Evolutionary conservation across 2,888 invertebrate species (phyloP).

Genomic region (Epinotia ramella): DNA sequence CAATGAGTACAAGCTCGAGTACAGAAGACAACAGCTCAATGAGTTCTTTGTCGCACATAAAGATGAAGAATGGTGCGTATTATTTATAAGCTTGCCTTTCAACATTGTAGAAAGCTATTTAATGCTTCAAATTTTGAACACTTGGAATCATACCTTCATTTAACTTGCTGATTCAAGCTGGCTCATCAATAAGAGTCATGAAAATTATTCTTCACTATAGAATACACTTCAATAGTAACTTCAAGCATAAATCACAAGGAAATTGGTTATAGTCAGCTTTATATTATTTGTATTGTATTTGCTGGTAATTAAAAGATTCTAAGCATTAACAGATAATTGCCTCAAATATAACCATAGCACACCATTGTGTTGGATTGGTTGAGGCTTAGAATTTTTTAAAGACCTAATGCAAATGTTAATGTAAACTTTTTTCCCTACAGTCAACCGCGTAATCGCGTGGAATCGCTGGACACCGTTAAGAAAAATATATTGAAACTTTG

Average conservation of each 20-base stretch:
- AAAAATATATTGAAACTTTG: slow-evolving; percentile 75
- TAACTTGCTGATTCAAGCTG: slow-evolving; percentile 9
- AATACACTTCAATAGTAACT: slow-evolving; percentile 7
- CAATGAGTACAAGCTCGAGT: slow-evolving; percentile 99
- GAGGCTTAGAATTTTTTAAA: slow-evolving; percentile 79
- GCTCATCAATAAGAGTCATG: slow-evolving; percentile 6
- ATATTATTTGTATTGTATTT: slow-evolving; percentile 61
- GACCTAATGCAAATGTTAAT: slow-evolving; percentile 79
- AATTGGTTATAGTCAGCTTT: slow-evolving; percentile 29
- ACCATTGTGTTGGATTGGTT: slow-evolving; percentile 48
- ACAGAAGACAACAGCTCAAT: slow-evolving; percentile 97
- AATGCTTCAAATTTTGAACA: slow-evolving; percentile 9
- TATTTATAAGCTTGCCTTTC: slow-evolving; percentile 40
- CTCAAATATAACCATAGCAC: slow-evolving; percentile 1
- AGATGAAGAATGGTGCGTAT: slow-evolving; percentile 99
- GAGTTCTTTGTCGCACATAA: slow-evolving; percentile 99
- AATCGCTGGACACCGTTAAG: slow-evolving; percentile 80
- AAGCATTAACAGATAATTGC: slow-evolving; percentile 60
- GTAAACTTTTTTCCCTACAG: slow-evolving; percentile 85
- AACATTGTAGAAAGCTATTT: slow-evolving; percentile 24
- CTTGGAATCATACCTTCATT: slow-evolving; percentile 32
- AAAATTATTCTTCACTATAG: neutral
- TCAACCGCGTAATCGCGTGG: slow-evolving; percentile 82
- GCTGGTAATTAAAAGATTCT: slow-evolving; percentile 79
- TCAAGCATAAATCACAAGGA: slow-evolving; percentile 3